Conservation (phyloP, 2,888 invertebrate genomes). For the Thereva nobilitata region DNA sequence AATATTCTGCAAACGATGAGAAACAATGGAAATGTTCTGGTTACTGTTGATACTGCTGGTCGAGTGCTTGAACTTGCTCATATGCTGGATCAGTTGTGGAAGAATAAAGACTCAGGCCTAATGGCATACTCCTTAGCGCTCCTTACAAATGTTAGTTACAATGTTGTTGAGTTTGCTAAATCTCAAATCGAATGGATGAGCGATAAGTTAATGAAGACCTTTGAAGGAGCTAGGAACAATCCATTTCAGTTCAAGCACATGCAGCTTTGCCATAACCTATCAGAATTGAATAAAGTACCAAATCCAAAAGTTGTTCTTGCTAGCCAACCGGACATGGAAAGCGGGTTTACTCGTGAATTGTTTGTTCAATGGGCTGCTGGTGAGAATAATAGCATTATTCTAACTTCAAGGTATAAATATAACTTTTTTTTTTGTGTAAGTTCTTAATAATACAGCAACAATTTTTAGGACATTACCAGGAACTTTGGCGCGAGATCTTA, state of each 20-base stretch:
- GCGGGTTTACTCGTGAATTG: slow-evolving; percentile 91
- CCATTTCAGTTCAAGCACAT: slow-evolving; percentile 95
- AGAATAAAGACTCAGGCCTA: slow-evolving; percentile 93
- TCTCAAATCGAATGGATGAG: slow-evolving; percentile 99
- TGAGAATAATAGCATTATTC: slow-evolving; percentile 89
- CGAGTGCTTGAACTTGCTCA: slow-evolving; percentile 94
- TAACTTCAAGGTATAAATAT: slow-evolving; percentile 73
- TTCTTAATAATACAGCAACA: neutral
- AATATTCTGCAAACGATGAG: slow-evolving; percentile 92
- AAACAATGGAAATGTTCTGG: slow-evolving; percentile 92
- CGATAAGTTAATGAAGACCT: slow-evolving; percentile 92
- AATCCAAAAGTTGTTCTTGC: slow-evolving; percentile 95
- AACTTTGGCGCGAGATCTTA: slow-evolving; percentile 76
- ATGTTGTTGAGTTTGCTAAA: slow-evolving; percentile 98
- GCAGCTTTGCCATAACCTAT: slow-evolving; percentile 89
- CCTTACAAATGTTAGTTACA: slow-evolving; percentile 95
- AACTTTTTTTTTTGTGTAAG: neutral
- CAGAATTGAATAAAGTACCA: slow-evolving; percentile 82
- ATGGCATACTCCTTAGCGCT: slow-evolving; percentile 92
- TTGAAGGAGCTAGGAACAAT: slow-evolving; percentile 89
- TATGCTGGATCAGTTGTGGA: slow-evolving; percentile 93
- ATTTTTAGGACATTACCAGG: slow-evolving; percentile 73
- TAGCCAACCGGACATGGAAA: slow-evolving; percentile 92
- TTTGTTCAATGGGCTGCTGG: slow-evolving; percentile 94
- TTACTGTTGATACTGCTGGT: slow-evolving; percentile 96